phyloP scores from a whole-genome alignment of 2,888 invertebrate genomes.

The Allophyes oxyacanthae region DNA sequence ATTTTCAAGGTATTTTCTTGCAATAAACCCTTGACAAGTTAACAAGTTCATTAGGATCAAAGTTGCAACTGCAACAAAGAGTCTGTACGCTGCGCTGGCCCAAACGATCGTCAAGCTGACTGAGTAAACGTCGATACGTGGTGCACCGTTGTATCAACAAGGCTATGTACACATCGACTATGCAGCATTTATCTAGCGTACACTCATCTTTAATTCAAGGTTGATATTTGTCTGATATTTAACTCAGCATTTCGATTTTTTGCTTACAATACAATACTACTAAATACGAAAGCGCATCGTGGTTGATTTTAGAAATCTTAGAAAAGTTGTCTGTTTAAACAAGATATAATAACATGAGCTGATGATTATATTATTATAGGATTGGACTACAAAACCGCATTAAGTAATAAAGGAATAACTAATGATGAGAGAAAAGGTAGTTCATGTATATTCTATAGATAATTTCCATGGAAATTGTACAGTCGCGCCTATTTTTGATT shows the following conservation, averaged over 20 bases:
- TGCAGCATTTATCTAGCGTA: constrained; percentile 12
- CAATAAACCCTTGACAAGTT: neutral
- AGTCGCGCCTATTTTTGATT: constrained; percentile 1
- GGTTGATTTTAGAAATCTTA: too few species aligned
- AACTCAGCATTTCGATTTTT: too few species aligned
- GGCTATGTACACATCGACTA: constrained; percentile 11
- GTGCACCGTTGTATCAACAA: constrained; percentile 43
- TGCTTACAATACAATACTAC: neutral
- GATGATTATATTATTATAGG: too few species aligned
- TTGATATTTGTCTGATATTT: neutral
- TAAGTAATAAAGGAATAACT: too few species aligned
- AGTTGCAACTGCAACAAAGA: constrained; percentile 41
- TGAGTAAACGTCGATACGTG: constrained; percentile 39
- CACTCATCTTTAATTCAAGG: constrained; percentile 30
- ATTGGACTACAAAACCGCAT: too few species aligned
- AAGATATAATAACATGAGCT: too few species aligned
- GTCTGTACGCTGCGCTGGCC: constrained; percentile 19
- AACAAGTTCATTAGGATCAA: constrained; percentile 11
- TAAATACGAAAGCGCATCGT: neutral
- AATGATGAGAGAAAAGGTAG: too few species aligned
- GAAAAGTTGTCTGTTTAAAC: too few species aligned
- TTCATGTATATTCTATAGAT: too few species aligned
- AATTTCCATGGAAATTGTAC: constrained; percentile 17
- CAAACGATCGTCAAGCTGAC: constrained; percentile 28
- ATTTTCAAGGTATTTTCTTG: too few species aligned